These are phyloP conservation scores for Drosophila aff. DNA, from an alignment of 1,140 invertebrate species.

Conservation along the genomic window DNA sequence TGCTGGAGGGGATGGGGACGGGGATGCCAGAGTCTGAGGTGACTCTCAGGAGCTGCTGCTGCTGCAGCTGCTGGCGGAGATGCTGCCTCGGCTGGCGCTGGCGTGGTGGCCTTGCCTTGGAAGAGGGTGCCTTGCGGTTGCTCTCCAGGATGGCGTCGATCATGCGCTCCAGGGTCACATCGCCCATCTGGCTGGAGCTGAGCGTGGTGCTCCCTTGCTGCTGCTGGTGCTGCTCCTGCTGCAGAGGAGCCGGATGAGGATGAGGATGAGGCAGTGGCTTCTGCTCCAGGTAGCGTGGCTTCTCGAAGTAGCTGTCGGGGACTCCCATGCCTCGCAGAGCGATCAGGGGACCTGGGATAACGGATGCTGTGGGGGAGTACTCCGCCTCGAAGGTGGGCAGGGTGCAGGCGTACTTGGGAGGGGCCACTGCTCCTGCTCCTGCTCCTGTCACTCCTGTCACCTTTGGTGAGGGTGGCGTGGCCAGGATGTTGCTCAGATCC, in stretches of 20 bases:
- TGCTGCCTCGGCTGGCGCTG: slow-evolving; percentile 18
- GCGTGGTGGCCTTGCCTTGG: slow-evolving; percentile 10
- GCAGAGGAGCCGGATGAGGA: not conserved
- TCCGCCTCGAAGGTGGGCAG: slow-evolving; percentile 76
- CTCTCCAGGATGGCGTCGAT: slow-evolving; percentile 83
- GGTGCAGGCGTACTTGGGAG: slow-evolving; percentile 47
- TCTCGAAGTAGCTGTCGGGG: slow-evolving; percentile 82
- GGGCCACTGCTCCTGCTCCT: not conserved
- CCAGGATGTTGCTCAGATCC: slow-evolving; percentile 54
- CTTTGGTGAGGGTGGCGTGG: not conserved
- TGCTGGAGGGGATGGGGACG: not conserved
- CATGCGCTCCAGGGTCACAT: slow-evolving; percentile 81
- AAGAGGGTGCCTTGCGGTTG: slow-evolving; percentile 53
- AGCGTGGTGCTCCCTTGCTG: slow-evolving; percentile 27
- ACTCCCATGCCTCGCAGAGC: slow-evolving; percentile 79
- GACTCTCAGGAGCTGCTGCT: slow-evolving; percentile 4
- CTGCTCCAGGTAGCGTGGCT: slow-evolving; percentile 75
- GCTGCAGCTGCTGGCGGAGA: slow-evolving; percentile 18
- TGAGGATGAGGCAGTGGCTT: slow-evolving; percentile 19
- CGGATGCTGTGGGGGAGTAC: slow-evolving; percentile 73
- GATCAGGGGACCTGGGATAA: slow-evolving; percentile 74
- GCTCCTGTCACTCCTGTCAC: not conserved
- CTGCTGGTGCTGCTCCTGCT: slow-evolving; percentile 9
- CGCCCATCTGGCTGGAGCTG: slow-evolving; percentile 80
- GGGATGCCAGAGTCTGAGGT: not conserved